Conservation (phyloP, 2,797 vertebrate genomes). For the Anniella stebbinsi region DNA sequence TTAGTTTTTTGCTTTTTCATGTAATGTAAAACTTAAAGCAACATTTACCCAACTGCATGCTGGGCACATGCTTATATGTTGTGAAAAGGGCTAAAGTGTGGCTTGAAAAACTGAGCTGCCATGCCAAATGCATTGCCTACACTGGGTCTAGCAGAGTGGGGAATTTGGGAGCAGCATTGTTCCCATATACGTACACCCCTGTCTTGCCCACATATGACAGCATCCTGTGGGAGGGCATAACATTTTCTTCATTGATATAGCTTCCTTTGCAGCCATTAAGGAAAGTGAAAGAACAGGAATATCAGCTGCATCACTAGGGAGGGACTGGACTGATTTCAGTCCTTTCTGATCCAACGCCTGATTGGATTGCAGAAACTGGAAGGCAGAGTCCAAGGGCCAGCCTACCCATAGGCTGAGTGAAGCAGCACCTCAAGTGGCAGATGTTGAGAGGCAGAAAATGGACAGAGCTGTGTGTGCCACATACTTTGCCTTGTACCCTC, state of each 20-base stretch:
- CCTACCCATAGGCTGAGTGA: too few species aligned
- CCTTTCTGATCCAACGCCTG: neutral
- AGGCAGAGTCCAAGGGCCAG: too few species aligned
- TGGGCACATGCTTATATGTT: neutral
- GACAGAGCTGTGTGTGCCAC: too few species aligned
- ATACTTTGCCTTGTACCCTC: too few species aligned
- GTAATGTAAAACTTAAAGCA: conserved; percentile 23
- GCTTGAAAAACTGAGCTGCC: neutral
- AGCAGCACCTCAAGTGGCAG: too few species aligned
- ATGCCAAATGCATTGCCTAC: too few species aligned
- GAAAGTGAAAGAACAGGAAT: neutral
- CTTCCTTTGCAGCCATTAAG: neutral
- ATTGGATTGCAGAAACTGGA: neutral
- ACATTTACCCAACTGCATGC: neutral
- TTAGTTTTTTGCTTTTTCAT: conserved; percentile 2
- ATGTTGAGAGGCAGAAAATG: too few species aligned
- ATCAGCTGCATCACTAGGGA: too few species aligned
- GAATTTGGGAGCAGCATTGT: neutral
- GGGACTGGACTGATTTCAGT: neutral
- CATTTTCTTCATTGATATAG: neutral
- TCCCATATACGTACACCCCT: too few species aligned
- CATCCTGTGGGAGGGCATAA: neutral
- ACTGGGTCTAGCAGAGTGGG: neutral
- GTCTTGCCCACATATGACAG: neutral
- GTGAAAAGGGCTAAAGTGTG: neutral